Evolutionary conservation across 2,888 invertebrate genomes (phyloP).

Genomic region (Campaea margaritaria): DNA sequence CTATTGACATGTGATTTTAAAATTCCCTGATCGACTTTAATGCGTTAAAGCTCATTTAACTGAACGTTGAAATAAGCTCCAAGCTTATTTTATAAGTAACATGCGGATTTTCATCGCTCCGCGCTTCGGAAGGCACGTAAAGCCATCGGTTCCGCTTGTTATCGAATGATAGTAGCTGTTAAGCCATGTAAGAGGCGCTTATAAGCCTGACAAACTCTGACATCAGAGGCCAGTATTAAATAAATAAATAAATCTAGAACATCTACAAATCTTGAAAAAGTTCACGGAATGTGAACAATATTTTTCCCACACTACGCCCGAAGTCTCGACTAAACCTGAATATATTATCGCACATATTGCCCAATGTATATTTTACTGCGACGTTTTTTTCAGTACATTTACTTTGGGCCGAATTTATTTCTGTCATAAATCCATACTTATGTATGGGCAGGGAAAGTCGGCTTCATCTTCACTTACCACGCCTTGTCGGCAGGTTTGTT

Average conservation of each 20-base stretch:
- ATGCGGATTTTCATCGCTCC: too few relatives aligned
- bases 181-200: too few relatives aligned
- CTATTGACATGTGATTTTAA: too few relatives aligned
- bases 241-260: neutral
- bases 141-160: too few relatives aligned
- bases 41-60: too few relatives aligned
- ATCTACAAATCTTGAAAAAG: constrained; percentile 15
- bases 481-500: constrained; percentile 14
- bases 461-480: constrained; percentile 33
- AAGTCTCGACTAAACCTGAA: constrained; percentile 9
- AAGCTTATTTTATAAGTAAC: too few relatives aligned
- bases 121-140: too few relatives aligned
- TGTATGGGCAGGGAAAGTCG: constrained; percentile 25
- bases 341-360: constrained; percentile 27
- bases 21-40: too few relatives aligned
- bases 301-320: constrained; percentile 13
- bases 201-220: too few relatives aligned
- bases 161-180: too few relatives aligned
- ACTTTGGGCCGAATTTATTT: constrained; percentile 30
- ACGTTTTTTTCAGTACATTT: constrained; percentile 36
- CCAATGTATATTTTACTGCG: constrained; percentile 33
- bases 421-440: constrained; percentile 31
- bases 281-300: constrained; percentile 13
- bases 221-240: too few relatives aligned
- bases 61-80: too few relatives aligned